These are phyloP conservation scores for Neoarius graeffei DNA, from an alignment of 2,113 vertebrate species.

Conservation along the genomic window DNA sequence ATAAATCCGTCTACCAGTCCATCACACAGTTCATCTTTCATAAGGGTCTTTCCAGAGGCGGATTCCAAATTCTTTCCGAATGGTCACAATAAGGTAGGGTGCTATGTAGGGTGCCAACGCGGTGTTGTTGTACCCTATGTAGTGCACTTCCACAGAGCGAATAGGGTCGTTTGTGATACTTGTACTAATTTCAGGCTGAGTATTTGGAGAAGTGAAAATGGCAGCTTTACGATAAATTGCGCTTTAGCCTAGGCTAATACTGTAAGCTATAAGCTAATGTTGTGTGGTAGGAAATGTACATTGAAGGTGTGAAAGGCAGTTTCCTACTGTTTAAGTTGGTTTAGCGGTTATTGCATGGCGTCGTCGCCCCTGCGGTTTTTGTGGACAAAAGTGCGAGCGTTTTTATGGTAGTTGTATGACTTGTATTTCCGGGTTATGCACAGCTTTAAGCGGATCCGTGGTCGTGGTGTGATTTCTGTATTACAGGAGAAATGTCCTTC, in stretches of 20 bases:
- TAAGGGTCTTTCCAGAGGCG: no score
- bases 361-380: not conserved
- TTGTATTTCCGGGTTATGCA: not conserved
- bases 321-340: not conserved
- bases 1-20: not conserved
- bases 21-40: not conserved
- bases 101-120: not conserved
- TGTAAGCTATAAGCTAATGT: not conserved
- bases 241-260: not conserved
- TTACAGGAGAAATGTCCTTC: no score
- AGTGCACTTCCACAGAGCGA: not conserved
- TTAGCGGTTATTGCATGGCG: not conserved
- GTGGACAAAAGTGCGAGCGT: constrained; percentile 18
- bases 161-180: not conserved
- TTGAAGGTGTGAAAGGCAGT: not conserved
- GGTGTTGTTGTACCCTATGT: not conserved
- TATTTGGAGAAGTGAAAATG: not conserved
- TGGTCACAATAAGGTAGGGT: not conserved
- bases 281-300: not conserved
- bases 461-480: not conserved
- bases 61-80: not conserved
- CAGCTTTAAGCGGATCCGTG: not conserved
- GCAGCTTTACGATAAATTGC: not conserved
- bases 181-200: not conserved
- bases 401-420: not conserved